A percentile compares a stretch with the other conserved stretches of the same genome.
Conservation (phyloP, 2,888 invertebrate genomes). For the Acanthosepion pharaonis region DNA sequence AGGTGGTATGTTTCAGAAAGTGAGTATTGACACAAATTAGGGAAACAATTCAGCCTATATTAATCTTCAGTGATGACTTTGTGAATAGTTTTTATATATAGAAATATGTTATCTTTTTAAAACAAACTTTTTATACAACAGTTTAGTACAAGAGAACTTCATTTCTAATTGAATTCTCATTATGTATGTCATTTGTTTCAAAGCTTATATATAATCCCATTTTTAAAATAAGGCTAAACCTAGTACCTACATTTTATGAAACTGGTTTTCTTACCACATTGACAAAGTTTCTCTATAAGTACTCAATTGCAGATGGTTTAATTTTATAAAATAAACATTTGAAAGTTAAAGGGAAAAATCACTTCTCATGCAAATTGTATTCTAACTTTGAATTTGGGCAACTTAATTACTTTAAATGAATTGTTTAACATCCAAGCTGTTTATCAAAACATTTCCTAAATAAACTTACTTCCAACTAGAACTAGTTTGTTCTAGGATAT, state of each 20-base stretch:
- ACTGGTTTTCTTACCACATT: not conserved
- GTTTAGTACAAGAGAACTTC: not conserved
- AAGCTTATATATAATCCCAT: not conserved
- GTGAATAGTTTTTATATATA: no score
- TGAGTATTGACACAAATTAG: not conserved
- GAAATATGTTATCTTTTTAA: not conserved
- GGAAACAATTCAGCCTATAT: not conserved
- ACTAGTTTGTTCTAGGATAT: not conserved
- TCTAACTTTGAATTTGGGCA: not conserved
- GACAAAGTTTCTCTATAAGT: no score
- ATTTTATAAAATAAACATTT: no score
- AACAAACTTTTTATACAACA: not conserved
- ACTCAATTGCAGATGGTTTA: no score
- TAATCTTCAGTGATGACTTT: not conserved
- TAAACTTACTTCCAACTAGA: not conserved
- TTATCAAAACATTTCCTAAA: not conserved
- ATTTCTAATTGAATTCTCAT: not conserved
- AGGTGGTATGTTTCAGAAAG: not conserved
- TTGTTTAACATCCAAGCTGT: not conserved
- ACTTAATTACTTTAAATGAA: not conserved
- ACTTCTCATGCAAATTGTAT: no score
- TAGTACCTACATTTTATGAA: not conserved
- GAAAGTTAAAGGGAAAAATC: no score
- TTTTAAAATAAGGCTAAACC: not conserved
- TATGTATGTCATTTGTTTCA: not conserved